phyloP scores from a whole-genome alignment of 2,888 invertebrate species.

The Urechis unicinctus region DNA sequence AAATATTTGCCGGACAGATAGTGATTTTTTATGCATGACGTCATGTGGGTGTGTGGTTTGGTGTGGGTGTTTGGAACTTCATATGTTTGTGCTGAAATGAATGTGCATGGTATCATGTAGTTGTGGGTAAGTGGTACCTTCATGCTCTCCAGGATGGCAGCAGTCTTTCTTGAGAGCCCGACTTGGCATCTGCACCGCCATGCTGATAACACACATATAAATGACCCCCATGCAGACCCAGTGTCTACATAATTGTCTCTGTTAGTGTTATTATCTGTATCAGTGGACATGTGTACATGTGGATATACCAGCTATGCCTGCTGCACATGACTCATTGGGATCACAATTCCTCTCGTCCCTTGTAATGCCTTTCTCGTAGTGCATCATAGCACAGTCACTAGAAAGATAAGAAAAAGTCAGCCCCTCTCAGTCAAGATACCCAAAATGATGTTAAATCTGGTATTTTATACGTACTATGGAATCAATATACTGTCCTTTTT shows the following conservation, averaged over 20 bases:
- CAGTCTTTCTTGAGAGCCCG: slow-evolving; percentile 77
- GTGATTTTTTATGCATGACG: slow-evolving; percentile 75
- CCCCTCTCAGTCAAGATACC: slow-evolving; percentile 77
- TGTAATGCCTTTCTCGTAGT: slow-evolving; percentile 70
- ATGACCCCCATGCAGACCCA: background rate
- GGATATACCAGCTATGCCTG: slow-evolving; percentile 81
- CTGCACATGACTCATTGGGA: slow-evolving; percentile 67
- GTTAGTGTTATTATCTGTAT: no score
- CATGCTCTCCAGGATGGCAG: slow-evolving; percentile 80
- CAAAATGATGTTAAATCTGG: slow-evolving; percentile 89
- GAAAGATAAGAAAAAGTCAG: no score
- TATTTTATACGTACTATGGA: slow-evolving; percentile 80
- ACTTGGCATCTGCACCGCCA: slow-evolving; percentile 63
- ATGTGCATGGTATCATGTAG: background rate
- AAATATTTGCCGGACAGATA: slow-evolving; percentile 89
- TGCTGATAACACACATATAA: slow-evolving; percentile 44
- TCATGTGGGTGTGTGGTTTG: no score
- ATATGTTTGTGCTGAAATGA: no score
- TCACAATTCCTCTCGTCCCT: slow-evolving; percentile 59
- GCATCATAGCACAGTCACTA: slow-evolving; percentile 69
- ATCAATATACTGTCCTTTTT: slow-evolving; percentile 73
- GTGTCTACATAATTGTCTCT: background rate
- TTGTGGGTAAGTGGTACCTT: slow-evolving; percentile 56
- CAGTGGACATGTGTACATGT: slow-evolving; percentile 83
- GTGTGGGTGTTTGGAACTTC: no score